Conservation (phyloP, 2,113 vertebrate species). For the Baryphthengus martii region DNA sequence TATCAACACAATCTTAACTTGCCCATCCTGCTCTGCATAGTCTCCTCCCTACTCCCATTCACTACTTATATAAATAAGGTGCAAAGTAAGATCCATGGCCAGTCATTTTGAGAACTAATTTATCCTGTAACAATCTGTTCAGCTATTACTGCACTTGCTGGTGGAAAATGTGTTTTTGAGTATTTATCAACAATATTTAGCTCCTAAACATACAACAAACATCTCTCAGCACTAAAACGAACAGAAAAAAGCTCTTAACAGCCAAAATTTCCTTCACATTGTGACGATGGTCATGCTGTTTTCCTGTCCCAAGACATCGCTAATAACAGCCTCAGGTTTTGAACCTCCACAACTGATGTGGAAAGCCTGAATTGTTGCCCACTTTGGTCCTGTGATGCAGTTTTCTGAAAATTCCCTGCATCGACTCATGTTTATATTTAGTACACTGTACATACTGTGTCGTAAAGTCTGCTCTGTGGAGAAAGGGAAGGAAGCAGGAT, state of each 20-base stretch:
- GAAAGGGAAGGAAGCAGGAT: not conserved
- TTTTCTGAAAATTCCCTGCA: not conserved
- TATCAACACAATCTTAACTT: not conserved
- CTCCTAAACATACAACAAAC: not conserved
- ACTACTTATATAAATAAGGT: not conserved
- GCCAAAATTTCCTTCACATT: not conserved
- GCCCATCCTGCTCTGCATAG: not conserved
- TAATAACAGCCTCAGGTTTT: not conserved
- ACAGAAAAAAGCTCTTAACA: not conserved
- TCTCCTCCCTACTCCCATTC: not conserved
- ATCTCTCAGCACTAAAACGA: not conserved
- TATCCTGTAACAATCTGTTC: not conserved
- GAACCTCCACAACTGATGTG: not conserved
- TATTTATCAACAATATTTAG: not conserved
- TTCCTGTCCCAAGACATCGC: not conserved
- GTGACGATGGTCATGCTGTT: not conserved
- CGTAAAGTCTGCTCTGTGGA: not conserved
- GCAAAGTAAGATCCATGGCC: not conserved
- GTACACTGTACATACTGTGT: not conserved
- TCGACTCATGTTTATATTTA: not conserved
- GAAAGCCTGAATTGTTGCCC: not conserved
- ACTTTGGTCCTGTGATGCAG: not conserved
- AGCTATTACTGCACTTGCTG: not conserved
- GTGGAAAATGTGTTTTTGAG: not conserved
- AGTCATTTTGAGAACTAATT: not conserved